Percentiles rank a stretch among this genome's conserved stretches.
phyloP scores from a whole-genome alignment of 2,113 vertebrate genomes.

The Raja brachyura region DNA sequence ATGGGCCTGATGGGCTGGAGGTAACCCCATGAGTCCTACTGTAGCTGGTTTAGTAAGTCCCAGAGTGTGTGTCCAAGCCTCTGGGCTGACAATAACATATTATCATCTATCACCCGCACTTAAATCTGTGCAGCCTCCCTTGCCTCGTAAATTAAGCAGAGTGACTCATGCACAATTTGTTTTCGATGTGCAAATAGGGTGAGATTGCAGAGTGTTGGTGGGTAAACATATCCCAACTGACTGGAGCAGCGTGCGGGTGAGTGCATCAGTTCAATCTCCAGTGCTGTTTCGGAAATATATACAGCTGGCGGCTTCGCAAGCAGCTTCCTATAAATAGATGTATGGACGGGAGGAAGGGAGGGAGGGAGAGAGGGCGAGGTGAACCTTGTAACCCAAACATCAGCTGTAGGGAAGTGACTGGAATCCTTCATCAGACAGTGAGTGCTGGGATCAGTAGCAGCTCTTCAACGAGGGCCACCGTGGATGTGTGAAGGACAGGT shows the following conservation, averaged over 20 bases:
- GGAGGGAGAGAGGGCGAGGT: background rate
- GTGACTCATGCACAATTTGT: background rate
- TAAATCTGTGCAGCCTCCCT: no score
- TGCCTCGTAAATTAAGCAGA: background rate
- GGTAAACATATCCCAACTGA: background rate
- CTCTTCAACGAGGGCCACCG: background rate
- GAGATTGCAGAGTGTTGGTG: background rate
- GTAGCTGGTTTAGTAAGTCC: background rate
- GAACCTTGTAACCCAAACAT: background rate
- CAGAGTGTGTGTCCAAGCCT: background rate
- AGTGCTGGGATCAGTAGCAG: background rate
- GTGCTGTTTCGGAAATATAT: no score
- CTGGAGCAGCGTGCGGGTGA: background rate
- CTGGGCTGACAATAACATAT: background rate
- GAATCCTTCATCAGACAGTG: background rate
- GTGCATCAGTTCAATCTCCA: background rate
- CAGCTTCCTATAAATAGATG: background rate
- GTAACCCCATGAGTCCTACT: background rate
- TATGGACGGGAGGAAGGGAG: background rate
- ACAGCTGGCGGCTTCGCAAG: background rate
- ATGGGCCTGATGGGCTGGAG: background rate
- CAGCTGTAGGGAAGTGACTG: background rate
- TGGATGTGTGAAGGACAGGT: background rate
- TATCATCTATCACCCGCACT: background rate
- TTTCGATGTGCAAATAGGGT: constrained; percentile 3